A percentile compares a stretch with the other conserved stretches of the same genome.
phyloP scores from a whole-genome alignment of 2,797 vertebrate species.

The Eulemur albifrons region DNA sequence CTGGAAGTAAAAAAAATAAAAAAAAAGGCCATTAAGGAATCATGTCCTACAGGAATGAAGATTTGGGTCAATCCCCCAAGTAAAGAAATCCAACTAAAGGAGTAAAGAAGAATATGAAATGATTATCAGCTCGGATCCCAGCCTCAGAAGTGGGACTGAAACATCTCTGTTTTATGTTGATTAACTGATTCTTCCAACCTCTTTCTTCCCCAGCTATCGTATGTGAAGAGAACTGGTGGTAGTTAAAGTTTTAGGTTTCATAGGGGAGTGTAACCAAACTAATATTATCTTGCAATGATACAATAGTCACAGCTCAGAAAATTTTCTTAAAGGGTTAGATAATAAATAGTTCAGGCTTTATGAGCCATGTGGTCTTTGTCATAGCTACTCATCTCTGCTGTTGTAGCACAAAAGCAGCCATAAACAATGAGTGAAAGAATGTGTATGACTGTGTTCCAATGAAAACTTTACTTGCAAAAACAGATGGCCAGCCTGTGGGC shows the following conservation, averaged over 20 bases:
- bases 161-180: background rate
- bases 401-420: background rate
- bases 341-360: conserved; percentile 15
- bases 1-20: too few relatives aligned
- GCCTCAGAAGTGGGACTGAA: background rate
- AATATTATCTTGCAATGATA: background rate
- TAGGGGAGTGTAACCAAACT: background rate
- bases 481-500: background rate
- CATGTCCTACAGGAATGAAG: background rate
- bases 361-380: background rate
- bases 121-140: background rate
- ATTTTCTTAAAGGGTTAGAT: background rate
- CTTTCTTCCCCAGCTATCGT: background rate
- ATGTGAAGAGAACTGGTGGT: background rate
- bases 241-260: background rate
- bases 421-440: conserved; percentile 27
- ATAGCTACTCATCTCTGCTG: background rate
- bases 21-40: background rate
- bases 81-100: background rate
- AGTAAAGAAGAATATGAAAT: background rate
- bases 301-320: background rate
- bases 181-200: background rate
- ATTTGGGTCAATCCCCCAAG: background rate
- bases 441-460: background rate
- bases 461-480: conserved; percentile 28